Evolutionary conservation across 53 echinoderm and acorn worm species (phyloP).

Genomic region (Astropecten irregularis): DNA sequence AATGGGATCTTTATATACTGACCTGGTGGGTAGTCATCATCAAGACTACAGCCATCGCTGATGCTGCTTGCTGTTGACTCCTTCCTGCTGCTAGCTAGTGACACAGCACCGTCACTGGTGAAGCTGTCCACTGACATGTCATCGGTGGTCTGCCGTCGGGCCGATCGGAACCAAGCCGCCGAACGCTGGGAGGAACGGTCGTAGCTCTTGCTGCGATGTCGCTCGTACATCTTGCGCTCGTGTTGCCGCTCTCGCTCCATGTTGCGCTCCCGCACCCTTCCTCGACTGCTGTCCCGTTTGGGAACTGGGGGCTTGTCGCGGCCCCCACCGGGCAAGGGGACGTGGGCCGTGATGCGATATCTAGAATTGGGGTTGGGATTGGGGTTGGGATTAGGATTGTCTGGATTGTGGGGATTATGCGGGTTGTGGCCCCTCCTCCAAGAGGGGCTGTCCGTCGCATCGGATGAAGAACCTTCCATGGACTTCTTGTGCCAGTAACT

Average conservation of each 20-base stretch:
- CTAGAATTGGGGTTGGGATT: constrained; percentile 17
- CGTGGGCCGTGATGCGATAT: constrained; percentile 5
- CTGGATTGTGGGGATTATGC: neutral
- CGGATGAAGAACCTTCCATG: neutral
- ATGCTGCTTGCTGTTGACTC: constrained; percentile 72
- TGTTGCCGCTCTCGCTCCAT: constrained; percentile 87
- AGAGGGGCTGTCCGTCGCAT: constrained; percentile 6
- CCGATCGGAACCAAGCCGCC: constrained; percentile 34
- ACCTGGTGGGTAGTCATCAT: constrained; percentile 51
- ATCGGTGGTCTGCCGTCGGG: constrained; percentile 58
- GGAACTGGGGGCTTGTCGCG: constrained; percentile 61
- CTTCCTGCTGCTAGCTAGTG: constrained; percentile 52
- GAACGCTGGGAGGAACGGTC: constrained; percentile 72
- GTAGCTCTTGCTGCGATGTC: constrained; percentile 83
- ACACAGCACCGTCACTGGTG: constrained; percentile 51
- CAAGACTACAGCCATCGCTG: constrained; percentile 55
- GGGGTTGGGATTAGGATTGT: neutral
- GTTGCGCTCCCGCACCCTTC: constrained; percentile 81
- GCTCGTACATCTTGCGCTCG: constrained; percentile 77
- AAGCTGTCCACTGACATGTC: constrained; percentile 64
- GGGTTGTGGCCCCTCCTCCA: constrained; percentile 32
- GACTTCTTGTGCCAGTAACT: constrained; percentile 71
- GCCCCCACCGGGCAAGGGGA: constrained; percentile 33
- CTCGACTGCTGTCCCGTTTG: constrained; percentile 66
- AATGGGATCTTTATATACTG: too few relatives aligned